A percentile compares a stretch with the other conserved stretches of the same genome.
These are phyloP conservation scores for Pogonomyrmex californicus DNA, from an alignment of 1,140 invertebrate species.

Conservation along the genomic window DNA sequence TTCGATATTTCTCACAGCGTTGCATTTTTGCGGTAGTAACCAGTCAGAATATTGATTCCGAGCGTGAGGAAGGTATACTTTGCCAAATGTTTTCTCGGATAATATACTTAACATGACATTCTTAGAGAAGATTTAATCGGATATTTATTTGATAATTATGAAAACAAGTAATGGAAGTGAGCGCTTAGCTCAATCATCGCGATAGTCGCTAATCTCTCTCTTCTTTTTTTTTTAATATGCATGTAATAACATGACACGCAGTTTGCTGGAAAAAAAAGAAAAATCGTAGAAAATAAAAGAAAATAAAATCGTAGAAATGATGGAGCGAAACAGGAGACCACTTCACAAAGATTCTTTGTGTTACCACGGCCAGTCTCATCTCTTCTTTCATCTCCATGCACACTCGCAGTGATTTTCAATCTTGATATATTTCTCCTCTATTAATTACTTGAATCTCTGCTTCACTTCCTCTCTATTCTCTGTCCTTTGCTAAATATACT, in stretches of 20 bases:
- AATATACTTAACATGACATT: background rate
- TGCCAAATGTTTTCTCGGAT: slow-evolving; percentile 23
- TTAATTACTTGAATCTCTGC: slow-evolving; percentile 62
- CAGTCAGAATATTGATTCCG: slow-evolving; percentile 67
- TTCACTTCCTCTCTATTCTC: background rate
- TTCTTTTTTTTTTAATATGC: background rate
- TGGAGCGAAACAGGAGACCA: slow-evolving; percentile 61
- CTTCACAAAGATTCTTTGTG: slow-evolving; percentile 42
- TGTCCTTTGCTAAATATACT: slow-evolving; percentile 46
- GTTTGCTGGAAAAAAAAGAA: background rate
- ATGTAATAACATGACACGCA: background rate
- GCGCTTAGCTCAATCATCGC: background rate
- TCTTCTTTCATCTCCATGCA: slow-evolving; percentile 67
- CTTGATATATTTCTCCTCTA: slow-evolving; percentile 45
- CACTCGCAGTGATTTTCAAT: slow-evolving; percentile 67
- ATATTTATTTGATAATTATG: background rate
- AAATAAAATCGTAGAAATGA: slow-evolving; percentile 16
- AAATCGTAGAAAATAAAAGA: background rate
- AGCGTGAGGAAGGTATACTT: slow-evolving; percentile 1
- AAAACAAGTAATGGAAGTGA: background rate
- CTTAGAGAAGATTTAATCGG: background rate
- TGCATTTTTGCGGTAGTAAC: slow-evolving; percentile 15
- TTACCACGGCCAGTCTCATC: slow-evolving; percentile 15
- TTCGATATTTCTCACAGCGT: slow-evolving; percentile 37
- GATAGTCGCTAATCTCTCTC: background rate